Evolutionary conservation across 2,888 invertebrate genomes (phyloP), one percentile per base, ranked within the genome.

Genomic region (Amblyteles armatorius): DNA sequence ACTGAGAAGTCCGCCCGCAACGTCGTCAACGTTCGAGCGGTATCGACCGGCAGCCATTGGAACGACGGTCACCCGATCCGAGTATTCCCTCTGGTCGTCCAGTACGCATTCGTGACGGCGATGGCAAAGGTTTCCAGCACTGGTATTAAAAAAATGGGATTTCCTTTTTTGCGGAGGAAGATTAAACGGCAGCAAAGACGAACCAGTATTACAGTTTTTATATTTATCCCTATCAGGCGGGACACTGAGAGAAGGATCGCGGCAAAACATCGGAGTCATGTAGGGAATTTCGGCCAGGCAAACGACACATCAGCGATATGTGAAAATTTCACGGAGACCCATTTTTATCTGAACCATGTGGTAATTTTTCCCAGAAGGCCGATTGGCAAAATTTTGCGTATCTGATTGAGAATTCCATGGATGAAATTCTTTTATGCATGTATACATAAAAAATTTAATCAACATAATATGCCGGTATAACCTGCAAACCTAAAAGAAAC

Each of bases 1-100:
- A 85, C 77, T 63, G 33, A 44, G 69, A 65, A 84, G 82, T 82
- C 79, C 76, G 60, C 73, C 78, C 67, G 77, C 57, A 73, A 78
- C 77, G 79, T 83, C 72, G 85, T 67, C 82, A 16, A 71, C 71
- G 55, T 73, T 83, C 77, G 48, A 69, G 26, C 44, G 33, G 57
- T 26, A 77, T 73, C 76, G 63, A 63, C 22, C 74, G 29, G 55
- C 63, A 77, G 73, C 85, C 84, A 74, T 80, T 74, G 79, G 82
- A 88, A 83, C 77, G 50, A 44, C 82, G 72, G 69, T 86, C 83
- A 65, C 33, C 44, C 33, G 68, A 68, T 52, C 57, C 7, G 40
- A 63, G 72, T 77, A 78, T 82, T 81, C 83, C 73, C 60, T 79
- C 71, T 50, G 48, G 63, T 19, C 83, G 55, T 63, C 44, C 52